Conservation (phyloP, 2,797 vertebrate genomes). For the Pangasius krempfi region DNA sequence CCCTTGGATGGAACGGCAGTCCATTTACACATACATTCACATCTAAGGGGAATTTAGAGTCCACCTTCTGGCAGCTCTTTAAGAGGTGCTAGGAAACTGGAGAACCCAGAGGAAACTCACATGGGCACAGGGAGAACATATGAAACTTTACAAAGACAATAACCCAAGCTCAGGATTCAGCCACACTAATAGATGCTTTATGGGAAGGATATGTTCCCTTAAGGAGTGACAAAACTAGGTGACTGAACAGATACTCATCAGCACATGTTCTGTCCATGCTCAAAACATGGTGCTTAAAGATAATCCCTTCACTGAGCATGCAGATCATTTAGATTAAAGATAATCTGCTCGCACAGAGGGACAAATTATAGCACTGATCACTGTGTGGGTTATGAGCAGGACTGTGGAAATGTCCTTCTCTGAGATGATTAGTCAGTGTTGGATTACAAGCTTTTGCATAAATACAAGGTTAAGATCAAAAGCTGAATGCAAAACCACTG, state of each 20-base stretch:
- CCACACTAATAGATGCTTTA: no score
- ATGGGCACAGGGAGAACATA: neutral
- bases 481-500: neutral
- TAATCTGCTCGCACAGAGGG: constrained; percentile 78
- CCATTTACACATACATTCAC: neutral
- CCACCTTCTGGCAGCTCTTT: neutral
- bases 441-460: constrained; percentile 66
- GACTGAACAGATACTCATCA: constrained; percentile 2
- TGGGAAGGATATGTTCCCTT: no score
- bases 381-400: constrained; percentile 79
- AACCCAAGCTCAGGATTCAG: neutral
- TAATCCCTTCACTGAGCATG: constrained; percentile 78
- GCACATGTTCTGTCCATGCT: constrained; percentile 56
- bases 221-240: neutral
- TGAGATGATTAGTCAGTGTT: constrained; percentile 79
- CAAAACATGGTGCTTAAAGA: constrained; percentile 73
- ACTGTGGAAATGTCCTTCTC: constrained; percentile 77
- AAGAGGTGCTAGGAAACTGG: neutral
- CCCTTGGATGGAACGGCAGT: neutral
- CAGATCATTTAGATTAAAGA: constrained; percentile 80
- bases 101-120: neutral
- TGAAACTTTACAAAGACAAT: neutral
- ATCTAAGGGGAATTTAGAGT: neutral
- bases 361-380: constrained; percentile 61
- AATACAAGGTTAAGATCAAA: constrained; percentile 5